Evolutionary conservation across 2,888 invertebrate genomes (phyloP), one percentile per base, ranked within the genome.

Genomic region (Cartodere bifasciata): DNA sequence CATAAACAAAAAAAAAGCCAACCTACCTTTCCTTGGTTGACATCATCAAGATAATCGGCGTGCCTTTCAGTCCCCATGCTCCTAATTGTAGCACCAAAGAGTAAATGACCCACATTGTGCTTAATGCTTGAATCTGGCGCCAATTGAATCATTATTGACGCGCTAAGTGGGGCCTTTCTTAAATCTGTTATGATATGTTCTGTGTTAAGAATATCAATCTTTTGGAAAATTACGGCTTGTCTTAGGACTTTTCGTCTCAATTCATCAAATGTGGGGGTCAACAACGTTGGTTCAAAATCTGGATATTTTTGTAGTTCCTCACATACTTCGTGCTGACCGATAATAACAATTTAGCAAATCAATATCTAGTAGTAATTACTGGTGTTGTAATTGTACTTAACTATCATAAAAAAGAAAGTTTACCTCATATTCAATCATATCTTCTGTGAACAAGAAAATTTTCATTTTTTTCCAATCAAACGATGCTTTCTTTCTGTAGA

Each of bases 401-500:
- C 7, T 17, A 13, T 12, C 23, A 16, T 12, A 21, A 12, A 2
- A 4, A n/a, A 14, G 6, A 11, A 3, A 12, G 32, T 24, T 41
- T 49, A 72, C 72, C 59, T 69, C 63, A 35, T 63, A 58, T 32
- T 60, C 51, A 23, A 71, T 52, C 22, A 63, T 53, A 10, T 68
- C 67, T 46, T 67, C 67, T 23, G 62, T 62, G 42, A 70, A 67
- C 14, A 72, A 41, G 30, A 66, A 51, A 3, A 69, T 35, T 49
- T 61, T 66, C 49, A 72, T 43, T 34, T 71, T 71, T 26, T 75
- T 73, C 70, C 79, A 76, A 44, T 78, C 72, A 46, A 81, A 81
- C 0, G 71, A 62, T 1, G 77, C 71, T 40, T 64, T 66, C 40
- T 68, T 67, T 29, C 81, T 64, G 47, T 76, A 80, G 4, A 45